Evolutionary conservation across 2,888 invertebrate species (phyloP).

Genomic region (Augiades crinisus): DNA sequence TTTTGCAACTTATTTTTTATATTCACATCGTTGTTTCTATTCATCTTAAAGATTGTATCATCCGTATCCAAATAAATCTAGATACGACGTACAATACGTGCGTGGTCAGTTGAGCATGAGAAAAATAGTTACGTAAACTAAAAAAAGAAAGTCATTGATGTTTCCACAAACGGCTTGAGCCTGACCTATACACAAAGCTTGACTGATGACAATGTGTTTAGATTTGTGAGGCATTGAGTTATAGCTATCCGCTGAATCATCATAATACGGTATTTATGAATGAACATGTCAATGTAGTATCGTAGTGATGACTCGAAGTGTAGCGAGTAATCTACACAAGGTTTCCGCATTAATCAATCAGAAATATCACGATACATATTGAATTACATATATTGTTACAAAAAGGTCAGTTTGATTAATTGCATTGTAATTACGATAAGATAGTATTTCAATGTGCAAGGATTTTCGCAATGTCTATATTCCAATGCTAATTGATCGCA

Average conservation of each 20-base stretch:
- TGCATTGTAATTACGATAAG: constrained; percentile 17
- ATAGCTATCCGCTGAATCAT: constrained; percentile 30
- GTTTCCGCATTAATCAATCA: constrained; percentile 25
- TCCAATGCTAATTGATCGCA: constrained; percentile 17
- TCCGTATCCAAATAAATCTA: not conserved
- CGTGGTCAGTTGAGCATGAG: constrained; percentile 35
- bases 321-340: constrained; percentile 6
- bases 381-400: constrained; percentile 18
- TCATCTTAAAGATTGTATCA: not conserved
- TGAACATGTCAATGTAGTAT: constrained; percentile 8
- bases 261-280: constrained; percentile 33
- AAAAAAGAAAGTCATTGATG: constrained; percentile 38
- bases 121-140: constrained; percentile 35
- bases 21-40: not conserved
- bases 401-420: constrained; percentile 24
- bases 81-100: constrained; percentile 25
- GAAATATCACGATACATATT: constrained; percentile 13
- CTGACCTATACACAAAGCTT: constrained; percentile 14
- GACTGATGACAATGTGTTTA: constrained; percentile 8
- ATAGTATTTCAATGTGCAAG: constrained; percentile 15
- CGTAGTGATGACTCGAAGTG: constrained; percentile 3
- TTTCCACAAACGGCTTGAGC: not conserved
- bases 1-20: no score
- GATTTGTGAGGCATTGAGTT: constrained; percentile 8
- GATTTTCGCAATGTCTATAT: constrained; percentile 11